Conservation (phyloP, 2,113 vertebrate genomes). For the Chloropsis cyanopogon region DNA sequence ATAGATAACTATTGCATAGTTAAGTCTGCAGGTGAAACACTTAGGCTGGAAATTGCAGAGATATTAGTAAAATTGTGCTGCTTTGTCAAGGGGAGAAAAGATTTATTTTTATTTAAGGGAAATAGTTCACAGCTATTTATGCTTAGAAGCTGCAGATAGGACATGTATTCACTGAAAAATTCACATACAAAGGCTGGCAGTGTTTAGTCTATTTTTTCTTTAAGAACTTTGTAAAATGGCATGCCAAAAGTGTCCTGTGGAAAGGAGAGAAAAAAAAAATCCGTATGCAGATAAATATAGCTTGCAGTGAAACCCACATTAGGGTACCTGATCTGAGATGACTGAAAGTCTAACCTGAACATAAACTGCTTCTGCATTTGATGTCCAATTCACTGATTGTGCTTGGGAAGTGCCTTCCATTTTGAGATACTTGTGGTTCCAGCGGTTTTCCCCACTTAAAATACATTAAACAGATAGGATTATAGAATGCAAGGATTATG, state of each 20-base stretch:
- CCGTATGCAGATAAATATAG: not conserved
- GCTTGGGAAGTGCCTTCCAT: not conserved
- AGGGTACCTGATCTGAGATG: not conserved
- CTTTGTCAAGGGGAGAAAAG: not conserved
- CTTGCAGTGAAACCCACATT: not conserved
- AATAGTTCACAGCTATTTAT: not conserved
- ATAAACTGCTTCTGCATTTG: not conserved
- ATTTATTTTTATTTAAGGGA: not conserved
- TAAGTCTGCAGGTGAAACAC: not conserved
- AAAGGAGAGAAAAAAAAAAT: not conserved
- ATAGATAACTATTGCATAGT: not conserved
- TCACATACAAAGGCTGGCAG: not conserved
- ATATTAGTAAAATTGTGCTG: not conserved
- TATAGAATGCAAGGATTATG: conserved; percentile 56
- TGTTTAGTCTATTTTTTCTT: not conserved
- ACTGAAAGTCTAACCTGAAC: not conserved
- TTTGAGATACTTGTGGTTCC: conserved; percentile 7
- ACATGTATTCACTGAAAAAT: not conserved
- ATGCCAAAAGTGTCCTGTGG: not conserved
- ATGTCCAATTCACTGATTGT: not conserved
- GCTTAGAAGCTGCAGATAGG: not conserved
- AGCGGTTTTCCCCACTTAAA: not conserved
- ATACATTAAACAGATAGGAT: conserved; percentile 55
- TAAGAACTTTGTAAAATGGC: not conserved
- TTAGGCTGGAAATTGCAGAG: not conserved